Conservation (phyloP, 2,113 vertebrate genomes). For the Anseranas semipalmata region DNA sequence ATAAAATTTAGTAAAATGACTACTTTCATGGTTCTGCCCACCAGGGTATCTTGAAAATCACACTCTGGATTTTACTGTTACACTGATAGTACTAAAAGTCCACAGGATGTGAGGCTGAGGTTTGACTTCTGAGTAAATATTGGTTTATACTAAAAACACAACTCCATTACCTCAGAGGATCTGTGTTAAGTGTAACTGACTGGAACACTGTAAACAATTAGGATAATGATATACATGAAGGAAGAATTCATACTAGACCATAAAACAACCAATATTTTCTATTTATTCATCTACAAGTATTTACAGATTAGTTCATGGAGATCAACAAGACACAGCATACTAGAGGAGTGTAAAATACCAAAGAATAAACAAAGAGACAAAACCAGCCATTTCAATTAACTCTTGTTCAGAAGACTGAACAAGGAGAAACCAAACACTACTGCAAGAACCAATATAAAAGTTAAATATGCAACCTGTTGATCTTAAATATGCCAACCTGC, state of each 20-base stretch:
- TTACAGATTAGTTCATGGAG: neutral
- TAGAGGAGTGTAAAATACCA: neutral
- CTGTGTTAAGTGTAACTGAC: slow-evolving; percentile 42
- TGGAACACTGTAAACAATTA: slow-evolving; percentile 53
- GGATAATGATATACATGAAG: slow-evolving; percentile 37
- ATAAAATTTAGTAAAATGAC: neutral
- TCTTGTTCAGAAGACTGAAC: neutral
- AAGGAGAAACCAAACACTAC: neutral
- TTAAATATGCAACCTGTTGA: neutral
- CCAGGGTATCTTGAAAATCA: neutral
- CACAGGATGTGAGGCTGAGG: neutral
- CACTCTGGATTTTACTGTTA: neutral
- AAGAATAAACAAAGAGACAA: neutral
- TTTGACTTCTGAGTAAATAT: slow-evolving; percentile 22
- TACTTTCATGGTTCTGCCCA: neutral
- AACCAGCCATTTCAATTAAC: neutral
- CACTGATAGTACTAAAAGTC: neutral
- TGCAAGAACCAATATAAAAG: neutral
- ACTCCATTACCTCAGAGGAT: slow-evolving; percentile 41
- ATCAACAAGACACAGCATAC: neutral
- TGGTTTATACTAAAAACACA: slow-evolving; percentile 31
- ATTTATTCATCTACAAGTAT: slow-evolving; percentile 15
- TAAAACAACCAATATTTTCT: neutral
- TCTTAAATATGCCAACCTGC: neutral
- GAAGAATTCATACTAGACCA: neutral